Percentiles rank a stretch among this genome's conserved stretches.
These are phyloP conservation scores for Apis cerana DNA, from an alignment of 1,140 invertebrate genomes.

Conservation along the genomic window DNA sequence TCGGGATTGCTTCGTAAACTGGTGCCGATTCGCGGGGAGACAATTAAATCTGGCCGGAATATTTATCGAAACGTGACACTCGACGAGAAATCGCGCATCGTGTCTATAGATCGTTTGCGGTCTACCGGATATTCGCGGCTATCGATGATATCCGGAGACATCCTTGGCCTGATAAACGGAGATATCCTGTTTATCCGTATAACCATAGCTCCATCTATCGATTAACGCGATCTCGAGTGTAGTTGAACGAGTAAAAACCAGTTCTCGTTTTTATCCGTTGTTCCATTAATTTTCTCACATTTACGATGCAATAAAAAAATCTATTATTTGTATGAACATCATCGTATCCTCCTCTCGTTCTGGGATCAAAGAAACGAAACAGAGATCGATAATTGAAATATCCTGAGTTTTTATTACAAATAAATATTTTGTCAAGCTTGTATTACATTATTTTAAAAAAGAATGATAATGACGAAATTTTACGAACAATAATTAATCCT, in stretches of 20 bases:
- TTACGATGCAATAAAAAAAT: too few species aligned
- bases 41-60: constrained; percentile 37
- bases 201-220: constrained; percentile 12
- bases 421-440: too few species aligned
- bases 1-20: background rate
- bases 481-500: too few species aligned
- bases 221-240: background rate
- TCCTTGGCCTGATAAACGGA: constrained; percentile 57
- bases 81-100: constrained; percentile 7
- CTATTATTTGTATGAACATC: too few species aligned
- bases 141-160: constrained; percentile 54
- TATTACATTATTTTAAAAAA: too few species aligned
- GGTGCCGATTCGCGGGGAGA: constrained; percentile 1
- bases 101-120: constrained; percentile 25
- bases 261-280: too few species aligned
- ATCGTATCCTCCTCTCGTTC: too few species aligned
- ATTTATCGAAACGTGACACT: constrained; percentile 47
- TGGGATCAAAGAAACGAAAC: too few species aligned
- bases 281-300: too few species aligned
- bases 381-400: too few species aligned
- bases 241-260: background rate
- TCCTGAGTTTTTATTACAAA: too few species aligned
- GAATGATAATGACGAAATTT: too few species aligned
- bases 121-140: constrained; percentile 56
- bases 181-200: constrained; percentile 46